Conservation (phyloP, 2,888 invertebrate species). For the Lumbricus terrestris region DNA sequence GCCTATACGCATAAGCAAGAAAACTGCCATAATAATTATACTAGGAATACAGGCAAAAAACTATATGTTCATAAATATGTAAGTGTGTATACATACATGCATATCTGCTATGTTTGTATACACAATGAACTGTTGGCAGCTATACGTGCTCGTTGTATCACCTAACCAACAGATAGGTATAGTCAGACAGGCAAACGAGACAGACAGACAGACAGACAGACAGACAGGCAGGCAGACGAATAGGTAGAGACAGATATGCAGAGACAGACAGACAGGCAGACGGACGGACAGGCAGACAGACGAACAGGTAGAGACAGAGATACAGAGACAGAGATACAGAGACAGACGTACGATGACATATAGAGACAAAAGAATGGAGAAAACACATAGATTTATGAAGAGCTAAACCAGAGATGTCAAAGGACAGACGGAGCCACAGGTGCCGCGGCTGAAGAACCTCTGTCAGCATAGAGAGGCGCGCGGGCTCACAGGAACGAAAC, state of each 20-base stretch:
- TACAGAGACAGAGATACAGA: neutral
- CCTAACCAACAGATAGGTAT: neutral
- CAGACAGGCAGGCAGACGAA: neutral
- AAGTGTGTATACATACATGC: no score
- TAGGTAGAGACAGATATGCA: no score
- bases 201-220: neutral
- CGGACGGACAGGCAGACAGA: neutral
- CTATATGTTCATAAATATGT: no score
- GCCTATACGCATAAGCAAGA: no score
- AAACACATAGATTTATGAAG: neutral
- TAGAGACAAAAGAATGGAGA: neutral
- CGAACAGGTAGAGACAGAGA: neutral
- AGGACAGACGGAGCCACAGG: neutral
- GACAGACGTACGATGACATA: neutral
- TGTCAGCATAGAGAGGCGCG: no score
- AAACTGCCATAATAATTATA: no score
- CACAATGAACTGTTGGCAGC: no score
- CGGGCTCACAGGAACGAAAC: no score
- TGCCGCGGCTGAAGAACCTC: no score
- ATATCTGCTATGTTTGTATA: no score
- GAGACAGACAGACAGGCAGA: neutral
- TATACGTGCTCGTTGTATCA: no score
- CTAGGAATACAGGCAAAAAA: no score
- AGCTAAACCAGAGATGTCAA: neutral
- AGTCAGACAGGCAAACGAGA: accelerated